Evolutionary conservation across 2,797 vertebrate genomes (phyloP), one percentile per base, ranked within the genome.

Genomic region (Geotrypetes seraphini): DNA sequence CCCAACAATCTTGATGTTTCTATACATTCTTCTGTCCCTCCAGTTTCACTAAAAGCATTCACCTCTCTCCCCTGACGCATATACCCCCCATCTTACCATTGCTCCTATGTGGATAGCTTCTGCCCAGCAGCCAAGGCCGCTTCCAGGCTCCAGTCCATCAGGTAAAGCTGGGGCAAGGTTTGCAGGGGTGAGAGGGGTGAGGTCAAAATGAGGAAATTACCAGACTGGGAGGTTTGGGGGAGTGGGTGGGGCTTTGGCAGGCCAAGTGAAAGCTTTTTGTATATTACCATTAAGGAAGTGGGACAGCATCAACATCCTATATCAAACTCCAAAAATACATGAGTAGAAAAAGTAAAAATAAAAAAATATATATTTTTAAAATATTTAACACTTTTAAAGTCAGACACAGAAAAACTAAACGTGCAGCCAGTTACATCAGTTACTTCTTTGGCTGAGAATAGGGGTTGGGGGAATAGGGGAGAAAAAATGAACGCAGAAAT

Each of bases 251-350:
- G 60, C 50, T 60, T 69, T 63, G 64, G 65, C 43, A 32, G 36
- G 49, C 66, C 58, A 58, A 66, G 46, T n/a, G n/a, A n/a, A n/a
- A n/a, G n/a, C n/a, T n/a, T n/a, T n/a, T n/a, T n/a, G 36, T 66
- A 69, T 58, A 61, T 51, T 63, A 48, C 41, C 31, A 29, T 35
- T 47, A 49, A 39, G 50, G 57, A 66, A 55, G 61, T 63, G 44
- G 60, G 62, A 35, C 66, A 67, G 51, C 63, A 69, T 63, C 72
- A 61, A 69, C 53, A 72, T 67, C 61, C 63, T 57, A 72, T 61
- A 61, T 69, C 59, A 69, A 69, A 72, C 35, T 58, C 63, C 65
- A 69, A 72, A 72, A 72, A 72, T 63, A 66, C 62, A 62, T 66
- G 62, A 60, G 59, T 63, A 65, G 57, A 39, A 66, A 17, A 65